A percentile compares a stretch with the other conserved stretches of the same genome.
These are phyloP conservation scores for Pteronotus mesoamericanus DNA, from an alignment of 2,797 vertebrate species.

Conservation along the genomic window DNA sequence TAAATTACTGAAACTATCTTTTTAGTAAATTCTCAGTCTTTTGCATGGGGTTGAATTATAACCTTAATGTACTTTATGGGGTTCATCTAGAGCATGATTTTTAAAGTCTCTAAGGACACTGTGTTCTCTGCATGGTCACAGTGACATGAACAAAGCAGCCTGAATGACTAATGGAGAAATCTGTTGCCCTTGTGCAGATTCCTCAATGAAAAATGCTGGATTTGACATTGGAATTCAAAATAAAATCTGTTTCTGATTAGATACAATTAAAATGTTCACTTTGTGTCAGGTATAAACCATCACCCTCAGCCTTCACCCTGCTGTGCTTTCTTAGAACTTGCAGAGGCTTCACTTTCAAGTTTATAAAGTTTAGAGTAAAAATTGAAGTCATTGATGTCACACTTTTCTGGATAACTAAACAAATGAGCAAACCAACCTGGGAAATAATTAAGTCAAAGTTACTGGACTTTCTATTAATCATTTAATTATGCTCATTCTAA, in stretches of 20 bases:
- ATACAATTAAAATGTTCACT: constrained; percentile 79
- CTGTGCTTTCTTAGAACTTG: constrained; percentile 77
- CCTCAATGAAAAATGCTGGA: constrained; percentile 72
- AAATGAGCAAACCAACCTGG: constrained; percentile 47
- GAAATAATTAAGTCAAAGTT: constrained; percentile 3
- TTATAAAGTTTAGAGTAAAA: constrained; percentile 54
- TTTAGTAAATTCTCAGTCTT: constrained; percentile 1
- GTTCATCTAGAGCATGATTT: constrained; percentile 67
- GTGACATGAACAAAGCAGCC: constrained; percentile 77
- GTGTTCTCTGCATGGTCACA: constrained; percentile 82
- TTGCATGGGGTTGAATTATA: constrained; percentile 60
- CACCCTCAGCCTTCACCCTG: constrained; percentile 64
- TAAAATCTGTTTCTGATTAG: constrained; percentile 82
- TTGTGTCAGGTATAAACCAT: constrained; percentile 79
- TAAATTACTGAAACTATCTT: background rate
- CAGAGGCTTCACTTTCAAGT: constrained; percentile 62
- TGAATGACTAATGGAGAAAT: constrained; percentile 75
- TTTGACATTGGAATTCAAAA: constrained; percentile 79
- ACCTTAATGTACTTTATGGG: constrained; percentile 54
- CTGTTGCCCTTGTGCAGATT: constrained; percentile 64
- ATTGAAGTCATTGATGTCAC: background rate
- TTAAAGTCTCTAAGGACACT: constrained; percentile 67
- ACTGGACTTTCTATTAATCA: background rate
- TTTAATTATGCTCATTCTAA: background rate
- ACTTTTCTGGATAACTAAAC: constrained; percentile 46